Percentiles rank a stretch among this genome's conserved stretches.
Evolutionary conservation across 2,113 vertebrate species (phyloP).

Genomic region (Aphelocoma coerulescens): DNA sequence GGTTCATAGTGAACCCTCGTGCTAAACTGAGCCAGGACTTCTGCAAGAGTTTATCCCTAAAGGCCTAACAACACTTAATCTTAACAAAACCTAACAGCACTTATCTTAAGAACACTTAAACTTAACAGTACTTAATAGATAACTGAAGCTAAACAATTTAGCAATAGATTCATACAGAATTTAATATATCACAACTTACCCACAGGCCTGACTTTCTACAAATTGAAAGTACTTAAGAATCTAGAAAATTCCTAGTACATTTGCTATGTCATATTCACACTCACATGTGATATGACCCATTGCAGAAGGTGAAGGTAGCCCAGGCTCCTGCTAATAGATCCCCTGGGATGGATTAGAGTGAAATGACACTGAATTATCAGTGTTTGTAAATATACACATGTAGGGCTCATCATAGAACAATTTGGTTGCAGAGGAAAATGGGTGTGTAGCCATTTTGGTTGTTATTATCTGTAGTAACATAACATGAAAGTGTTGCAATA

Average conservation of each 20-base stretch:
- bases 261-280: background rate
- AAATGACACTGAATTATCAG: background rate
- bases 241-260: background rate
- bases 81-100: background rate
- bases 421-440: background rate
- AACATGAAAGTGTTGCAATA: background rate
- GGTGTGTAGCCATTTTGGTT: background rate
- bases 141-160: background rate
- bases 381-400: background rate
- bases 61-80: background rate
- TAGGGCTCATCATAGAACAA: background rate
- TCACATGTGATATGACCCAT: background rate
- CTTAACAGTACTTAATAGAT: background rate
- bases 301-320: background rate
- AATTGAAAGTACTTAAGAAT: background rate
- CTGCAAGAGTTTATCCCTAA: background rate
- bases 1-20: background rate
- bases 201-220: background rate
- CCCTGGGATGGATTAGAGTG: background rate
- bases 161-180: background rate
- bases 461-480: background rate
- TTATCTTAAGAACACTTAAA: background rate
- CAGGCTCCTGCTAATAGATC: background rate
- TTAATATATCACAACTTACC: background rate
- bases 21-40: background rate